Evolutionary conservation across 2,113 vertebrate species (phyloP), one percentile per base, ranked within the genome.

Genomic region (Catharus fuscescens): DNA sequence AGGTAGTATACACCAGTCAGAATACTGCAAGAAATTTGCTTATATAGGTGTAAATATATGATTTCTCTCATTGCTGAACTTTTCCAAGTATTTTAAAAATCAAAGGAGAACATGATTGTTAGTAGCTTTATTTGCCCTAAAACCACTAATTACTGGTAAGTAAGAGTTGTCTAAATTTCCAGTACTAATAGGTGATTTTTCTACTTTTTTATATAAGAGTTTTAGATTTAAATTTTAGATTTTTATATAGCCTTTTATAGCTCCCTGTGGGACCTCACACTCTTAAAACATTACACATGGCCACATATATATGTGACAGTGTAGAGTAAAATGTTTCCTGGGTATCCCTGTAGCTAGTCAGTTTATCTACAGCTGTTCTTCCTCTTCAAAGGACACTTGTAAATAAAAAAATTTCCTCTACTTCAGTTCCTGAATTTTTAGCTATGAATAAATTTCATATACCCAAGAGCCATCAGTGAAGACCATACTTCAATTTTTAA

Each of bases 281-380:
- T 60, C 34, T 18, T 44, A 26, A 70, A 54, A 60, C 50, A 56
- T 44, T 44, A 52, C 24, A 65, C 2, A 0, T 48, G 36, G 50
- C 42, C 59, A 61, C 6, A 7, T 18, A 0, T 0, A n/a, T 50
- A 50, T 44, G 32, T 16, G 45, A 29, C 29, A 42, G 0, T 23
- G 17, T 48, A 42, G 25, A n/a, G 29, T 14, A 45, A 76, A 69
- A 54, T 54, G 18, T 16, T 36, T 62, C 62, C 40, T 56, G 61
- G 40, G 40, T 45, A 34, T 23, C 25, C 8, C n/a, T 79, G 31
- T 23, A 90, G 29, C 18, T 52, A 25, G 8, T 36, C 34, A 26
- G 9, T 65, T 65, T 40, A 82, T 34, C 25, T 42, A 28, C 23
- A 54, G n/a, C 1, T 18, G 9, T 73, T 20, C 45, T 48, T 79